Evolutionary conservation across 2,888 invertebrate species (phyloP), one percentile per base, ranked within the genome.

Genomic region (Labia minor): DNA sequence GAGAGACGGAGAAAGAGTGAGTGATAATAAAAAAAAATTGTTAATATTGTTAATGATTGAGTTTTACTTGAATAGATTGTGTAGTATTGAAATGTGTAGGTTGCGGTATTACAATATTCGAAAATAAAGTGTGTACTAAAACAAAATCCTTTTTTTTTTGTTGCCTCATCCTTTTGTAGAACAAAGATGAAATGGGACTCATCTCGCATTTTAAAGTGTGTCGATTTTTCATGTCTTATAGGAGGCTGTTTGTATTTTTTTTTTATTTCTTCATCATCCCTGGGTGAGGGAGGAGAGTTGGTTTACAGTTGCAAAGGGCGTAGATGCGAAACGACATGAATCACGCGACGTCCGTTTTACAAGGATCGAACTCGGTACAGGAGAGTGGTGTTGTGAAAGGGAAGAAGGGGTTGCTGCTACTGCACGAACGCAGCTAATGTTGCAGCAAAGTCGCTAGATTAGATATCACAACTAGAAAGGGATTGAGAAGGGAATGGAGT

Each of bases 401-500:
- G 33, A 33, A 33, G 33, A 33, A 11, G 11, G 33, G 33, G 33
- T 33, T n/a, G n/a, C n/a, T n/a, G n/a, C n/a, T n/a, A n/a, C 6
- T 14, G 4, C 49, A 49, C 49, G 49, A 49, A 49, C 49, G 49
- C n/a, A 14, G 49, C n/a, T 49, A 49, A 49, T 49, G 49, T 49
- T 49, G 49, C 49, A 49, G 49, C 49, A 49, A 49, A 49, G 49
- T 49, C 49, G 49, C 49, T 49, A 49, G 49, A 49, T 49, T 49
- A 49, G 49, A 49, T 49, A 49, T 49, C 49, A 4, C 49, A 49
- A 16, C 49, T 49, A 3, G 3, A 14, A 14, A 49, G 3, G 49
- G 6, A 14, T 3, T 14, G n/a, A 49, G 49, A n/a, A n/a, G n/a
- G n/a, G n/a, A n/a, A n/a, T n/a, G n/a, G n/a, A n/a, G n/a, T n/a